phyloP scores from a whole-genome alignment of 2,888 invertebrate species.

The Altica lythri region DNA sequence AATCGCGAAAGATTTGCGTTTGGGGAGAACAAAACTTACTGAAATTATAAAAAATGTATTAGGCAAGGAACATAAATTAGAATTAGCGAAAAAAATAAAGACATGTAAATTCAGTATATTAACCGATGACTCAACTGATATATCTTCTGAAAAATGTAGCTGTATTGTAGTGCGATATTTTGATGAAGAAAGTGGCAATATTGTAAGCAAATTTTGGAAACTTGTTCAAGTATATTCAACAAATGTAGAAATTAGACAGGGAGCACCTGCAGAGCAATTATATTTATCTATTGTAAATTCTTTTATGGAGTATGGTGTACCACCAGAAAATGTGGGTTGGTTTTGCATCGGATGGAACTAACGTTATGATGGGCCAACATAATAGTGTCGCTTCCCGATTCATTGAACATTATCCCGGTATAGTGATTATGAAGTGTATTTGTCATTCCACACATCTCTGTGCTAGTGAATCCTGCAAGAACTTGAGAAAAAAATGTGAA shows the following conservation, averaged over 20 bases:
- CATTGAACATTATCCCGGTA: constrained; percentile 25
- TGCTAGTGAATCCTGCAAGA: constrained; percentile 45
- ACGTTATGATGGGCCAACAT: constrained; percentile 46
- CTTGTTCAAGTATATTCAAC: constrained; percentile 8
- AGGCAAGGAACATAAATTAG: constrained; percentile 1
- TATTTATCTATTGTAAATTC: constrained; percentile 23
- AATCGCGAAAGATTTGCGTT: not conserved
- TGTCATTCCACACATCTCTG: constrained; percentile 48
- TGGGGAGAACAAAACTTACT: not conserved
- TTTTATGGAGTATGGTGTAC: constrained; percentile 35
- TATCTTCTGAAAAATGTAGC: constrained; percentile 40
- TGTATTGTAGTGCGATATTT: constrained; percentile 40
- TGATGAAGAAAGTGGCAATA: constrained; percentile 24
- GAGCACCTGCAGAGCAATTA: constrained; percentile 21
- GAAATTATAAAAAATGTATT: not conserved
- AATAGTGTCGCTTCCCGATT: constrained; percentile 47
- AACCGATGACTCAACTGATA: constrained; percentile 44
- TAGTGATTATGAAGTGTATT: constrained; percentile 44
- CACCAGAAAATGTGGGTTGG: constrained; percentile 45
- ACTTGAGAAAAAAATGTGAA: constrained; percentile 44
- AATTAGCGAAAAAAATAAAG: constrained; percentile 25
- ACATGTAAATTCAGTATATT: constrained; percentile 37
- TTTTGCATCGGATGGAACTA: constrained; percentile 48
- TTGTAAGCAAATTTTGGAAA: constrained; percentile 21
- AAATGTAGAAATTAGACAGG: constrained; percentile 5